Conservation (phyloP, 2,797 vertebrate genomes). For the Leuciscus waleckii region DNA sequence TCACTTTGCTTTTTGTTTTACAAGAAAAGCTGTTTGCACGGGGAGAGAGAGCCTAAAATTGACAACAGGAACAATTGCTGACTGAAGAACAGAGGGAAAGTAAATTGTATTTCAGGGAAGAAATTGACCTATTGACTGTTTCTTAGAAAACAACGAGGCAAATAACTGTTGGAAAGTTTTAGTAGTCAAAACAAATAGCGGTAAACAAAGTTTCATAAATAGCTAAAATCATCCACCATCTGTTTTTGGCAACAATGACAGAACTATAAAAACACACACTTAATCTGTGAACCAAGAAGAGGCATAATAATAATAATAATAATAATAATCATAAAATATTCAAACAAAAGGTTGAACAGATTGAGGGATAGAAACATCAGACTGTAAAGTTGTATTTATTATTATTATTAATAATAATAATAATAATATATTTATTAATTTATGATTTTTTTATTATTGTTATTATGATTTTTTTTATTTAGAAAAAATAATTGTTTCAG, state of each 20-base stretch:
- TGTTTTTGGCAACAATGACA: conserved; percentile 10
- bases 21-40: conserved; percentile 28
- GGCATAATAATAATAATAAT: not conserved
- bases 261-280: conserved; percentile 4
- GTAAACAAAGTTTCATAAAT: conserved; percentile 17
- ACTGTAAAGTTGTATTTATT: not conserved
- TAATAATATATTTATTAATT: not conserved
- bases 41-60: conserved; percentile 14
- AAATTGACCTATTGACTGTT: conserved; percentile 46
- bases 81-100: conserved; percentile 39
- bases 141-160: conserved; percentile 19
- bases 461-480: not conserved
- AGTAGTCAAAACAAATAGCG: not conserved
- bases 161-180: conserved; percentile 25
- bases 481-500: not conserved
- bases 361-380: not conserved
- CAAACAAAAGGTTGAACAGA: not conserved
- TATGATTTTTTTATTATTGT: not conserved
- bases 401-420: not conserved
- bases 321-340: not conserved
- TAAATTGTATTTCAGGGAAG: conserved; percentile 40
- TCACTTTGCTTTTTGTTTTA: conserved; percentile 14
- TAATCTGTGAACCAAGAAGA: not conserved
- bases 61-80: conserved; percentile 44
- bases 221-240: not conserved